Base-by-base conservation (phyloP, 2,113 vertebrate genomes). In the Peromyscus leucopus region DNA sequence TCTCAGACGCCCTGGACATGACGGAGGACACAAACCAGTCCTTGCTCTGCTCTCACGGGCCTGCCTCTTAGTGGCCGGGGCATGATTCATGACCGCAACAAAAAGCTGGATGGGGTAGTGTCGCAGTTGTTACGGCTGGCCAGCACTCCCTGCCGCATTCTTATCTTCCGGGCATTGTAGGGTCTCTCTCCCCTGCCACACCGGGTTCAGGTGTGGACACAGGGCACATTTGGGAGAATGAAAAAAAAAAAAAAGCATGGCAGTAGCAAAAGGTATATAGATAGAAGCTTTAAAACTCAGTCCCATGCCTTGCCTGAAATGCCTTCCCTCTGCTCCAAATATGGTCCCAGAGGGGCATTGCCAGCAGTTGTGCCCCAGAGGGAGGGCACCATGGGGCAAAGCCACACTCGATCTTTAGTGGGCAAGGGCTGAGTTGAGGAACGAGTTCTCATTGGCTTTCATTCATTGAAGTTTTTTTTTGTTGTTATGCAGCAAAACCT, bases 401-500 rank as follows among this genome's bases (percentile, higher is more conserved):
- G 79, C 12, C 75, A 61, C 1, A 19, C 21, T 11, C 59, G 57
- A 57, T 57, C 55, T 24, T 78, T 12, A n/a, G 9, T 36, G 71
- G 83, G 57, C 78, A 91, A 39, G n/a, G 15, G 22, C 67, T 91
- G 2, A 15, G 15, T 65, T 57, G 76, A 89, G 11, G 21, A 69
- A 63, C 42, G 11, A 55, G 57, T 5, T 67, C 89, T 69, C 22
- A 72, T 24, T 63, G 86, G 48, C n/a, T 90, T 78, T 39, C 91
- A 91, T 67, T 26, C 61, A 51, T 19, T 6, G 51, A 80, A 4
- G 0, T 55, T 82, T 51, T 91, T 61, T 51, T 10, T 51, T 51
- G 1, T 51, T 89, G 59, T 93, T 91, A 78, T 57, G 24, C 42
- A 96, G 76, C 36, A 55, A 94, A 91, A 74, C 61, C 61, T 42